Base-by-base conservation (phyloP, 2,888 invertebrate genomes). In the Caenorhabditis angaria region DNA sequence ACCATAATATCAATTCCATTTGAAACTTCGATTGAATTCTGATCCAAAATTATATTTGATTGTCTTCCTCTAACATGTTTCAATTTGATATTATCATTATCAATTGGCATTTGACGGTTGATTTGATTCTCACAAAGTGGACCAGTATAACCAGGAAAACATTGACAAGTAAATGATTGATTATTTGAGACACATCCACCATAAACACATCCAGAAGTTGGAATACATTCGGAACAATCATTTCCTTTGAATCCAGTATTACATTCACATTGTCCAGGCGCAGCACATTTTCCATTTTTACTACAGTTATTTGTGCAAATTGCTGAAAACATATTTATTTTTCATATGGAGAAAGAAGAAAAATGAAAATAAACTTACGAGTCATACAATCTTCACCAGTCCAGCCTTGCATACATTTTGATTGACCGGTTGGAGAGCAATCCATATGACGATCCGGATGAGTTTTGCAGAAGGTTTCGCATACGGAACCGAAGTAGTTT, bases 71-170 rank as follows among this genome's bases (percentile, higher is more conserved):
- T n/a, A n/a, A 20, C 27, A 10, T 65, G 22, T 22, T 20, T 28
- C 25, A 67, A 72, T 5, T 24, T 28, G 10, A 68, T 61, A n/a
- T n/a, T n/a, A n/a, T n/a, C n/a, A n/a, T 25, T 56, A 18, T 22
- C 48, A 48, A 67, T 20, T 0, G 70, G 70, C 2, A 60, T 67
- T 41, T 72, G 94, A 90, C 51, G 48, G 0, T 70, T 59, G 29
- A 72, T 18, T 53, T 76, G 70, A 65, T 28, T 12, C 63, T 14
- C 64, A 55, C 90, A 90, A 22, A 90, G 85, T 28, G 88, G 88
- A 41, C 90, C 90, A 58, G 90, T 90, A 90, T 90, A 90, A 84
- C 90, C 90, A 27, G 88, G 87, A 68, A 89, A 82, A 81, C 90
- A 90, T 61, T 86, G 87, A 72, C 90, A 90, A 55, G 89, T 88